Base-by-base conservation (phyloP, 2,113 vertebrate genomes). In the Coturnix japonica region DNA sequence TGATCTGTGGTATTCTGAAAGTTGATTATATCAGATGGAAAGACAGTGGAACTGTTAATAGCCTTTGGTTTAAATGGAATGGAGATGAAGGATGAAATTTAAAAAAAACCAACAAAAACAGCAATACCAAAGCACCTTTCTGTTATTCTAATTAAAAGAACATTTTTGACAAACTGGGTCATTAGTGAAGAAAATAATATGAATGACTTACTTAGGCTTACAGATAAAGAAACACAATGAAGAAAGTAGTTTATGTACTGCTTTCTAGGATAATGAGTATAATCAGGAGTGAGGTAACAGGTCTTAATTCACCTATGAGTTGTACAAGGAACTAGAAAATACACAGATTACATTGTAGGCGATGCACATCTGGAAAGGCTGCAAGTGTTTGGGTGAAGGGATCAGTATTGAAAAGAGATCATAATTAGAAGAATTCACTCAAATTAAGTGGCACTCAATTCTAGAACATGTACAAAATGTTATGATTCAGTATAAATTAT, bases 381-480 rank as follows among this genome's bases (percentile, higher is more conserved):
- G 37, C 13, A 28, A 64, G 74, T 31, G 13, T 76, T 71, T 75
- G 65, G 31, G 54, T 94, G 72, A 86, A 81, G 81, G 74, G 53
- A 78, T 84, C 89, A 89, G 30, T 61, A 23, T 85, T 49, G 56
- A 59, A 64, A 95, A 78, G 78, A 53, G 60, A 75, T 51, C 70
- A 60, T 61, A 89, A 57, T 92, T 85, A 71, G 74, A 86, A 83
- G 18, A 89, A 67, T 30, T 89, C 16, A 31, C 84, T 75, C 80
- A 43, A 83, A 73, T 88, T 78, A 67, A 92, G 70, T 67, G 70
- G 37, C 31, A 78, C 92, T 92, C 61, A 33, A 66, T 87, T 84
- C 85, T 91, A 91, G 84, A 84, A 64, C 61, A n/a, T 56, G 51
- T 56, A 44, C 6, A 39, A 57, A 33, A 26, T 81, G 61, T 70